phyloP scores from a whole-genome alignment of 2,888 invertebrate genomes.

The Drosophila rubida region DNA sequence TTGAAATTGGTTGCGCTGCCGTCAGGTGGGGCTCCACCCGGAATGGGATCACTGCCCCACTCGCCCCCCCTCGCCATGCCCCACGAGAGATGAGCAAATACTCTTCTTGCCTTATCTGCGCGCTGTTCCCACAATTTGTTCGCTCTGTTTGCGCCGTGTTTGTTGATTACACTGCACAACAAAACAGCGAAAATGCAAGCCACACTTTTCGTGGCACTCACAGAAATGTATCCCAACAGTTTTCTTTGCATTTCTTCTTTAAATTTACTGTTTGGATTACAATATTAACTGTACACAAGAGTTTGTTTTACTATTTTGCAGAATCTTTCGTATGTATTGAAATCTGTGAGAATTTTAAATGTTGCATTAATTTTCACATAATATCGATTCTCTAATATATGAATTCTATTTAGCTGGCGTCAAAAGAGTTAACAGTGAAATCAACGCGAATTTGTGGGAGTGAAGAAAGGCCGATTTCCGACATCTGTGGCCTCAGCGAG shows the following conservation, averaged over 20 bases:
- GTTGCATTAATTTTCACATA: too few species aligned
- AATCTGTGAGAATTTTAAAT: too few species aligned
- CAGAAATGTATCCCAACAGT: too few species aligned
- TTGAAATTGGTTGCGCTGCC: conserved; percentile 76
- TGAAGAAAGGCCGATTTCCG: neutral
- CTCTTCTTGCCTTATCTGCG: neutral
- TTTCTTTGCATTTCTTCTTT: too few species aligned
- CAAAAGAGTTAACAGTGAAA: neutral
- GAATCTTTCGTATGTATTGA: too few species aligned
- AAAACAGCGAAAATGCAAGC: too few species aligned
- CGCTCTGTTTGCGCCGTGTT: conserved; percentile 46
- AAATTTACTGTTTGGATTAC: too few species aligned
- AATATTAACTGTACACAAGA: too few species aligned
- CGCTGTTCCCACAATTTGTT: neutral
- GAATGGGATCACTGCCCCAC: neutral
- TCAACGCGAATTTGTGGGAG: neutral
- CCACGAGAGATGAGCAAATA: conserved; percentile 39
- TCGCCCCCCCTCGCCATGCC: neutral
- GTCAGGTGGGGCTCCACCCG: neutral
- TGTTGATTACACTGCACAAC: conserved; percentile 70
- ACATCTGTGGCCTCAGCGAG: neutral
- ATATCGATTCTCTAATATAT: too few species aligned
- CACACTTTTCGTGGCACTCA: too few species aligned
- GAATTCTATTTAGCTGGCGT: too few species aligned
- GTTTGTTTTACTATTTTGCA: too few species aligned